Conservation (phyloP, 2,888 invertebrate genomes). For the Oxystoma pomonae region DNA sequence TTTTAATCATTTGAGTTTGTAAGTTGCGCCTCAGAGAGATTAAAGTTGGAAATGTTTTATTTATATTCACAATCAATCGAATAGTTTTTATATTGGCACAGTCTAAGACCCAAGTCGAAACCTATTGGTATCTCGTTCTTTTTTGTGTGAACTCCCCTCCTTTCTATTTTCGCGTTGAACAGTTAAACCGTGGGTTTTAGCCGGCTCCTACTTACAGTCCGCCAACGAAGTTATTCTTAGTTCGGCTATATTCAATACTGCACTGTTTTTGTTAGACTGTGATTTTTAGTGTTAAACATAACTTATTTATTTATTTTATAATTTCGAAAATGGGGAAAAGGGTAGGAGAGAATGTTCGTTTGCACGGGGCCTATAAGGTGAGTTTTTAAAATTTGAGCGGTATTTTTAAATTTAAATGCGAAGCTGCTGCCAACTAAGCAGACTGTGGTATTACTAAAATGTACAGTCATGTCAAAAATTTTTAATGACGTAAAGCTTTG, state of each 20-base stretch:
- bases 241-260: neutral
- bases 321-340: neutral
- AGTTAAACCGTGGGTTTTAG: neutral
- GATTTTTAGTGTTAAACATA: neutral
- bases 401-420: neutral
- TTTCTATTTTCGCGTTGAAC: neutral
- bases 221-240: neutral
- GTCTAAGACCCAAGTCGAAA: neutral
- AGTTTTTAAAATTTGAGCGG: neutral
- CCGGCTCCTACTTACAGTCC: neutral
- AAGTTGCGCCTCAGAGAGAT: too few relatives aligned
- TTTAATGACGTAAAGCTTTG: neutral
- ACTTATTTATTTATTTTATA: neutral
- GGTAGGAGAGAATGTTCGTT: neutral
- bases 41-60: neutral
- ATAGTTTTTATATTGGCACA: neutral
- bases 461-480: neutral
- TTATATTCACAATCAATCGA: neutral
- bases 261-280: neutral
- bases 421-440: neutral
- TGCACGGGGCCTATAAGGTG: neutral
- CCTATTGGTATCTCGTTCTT: neutral
- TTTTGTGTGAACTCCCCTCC: neutral
- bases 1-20: too few relatives aligned
- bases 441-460: neutral